Base-by-base conservation (phyloP, 1,140 invertebrate genomes). In the Helicoverpa zea region DNA sequence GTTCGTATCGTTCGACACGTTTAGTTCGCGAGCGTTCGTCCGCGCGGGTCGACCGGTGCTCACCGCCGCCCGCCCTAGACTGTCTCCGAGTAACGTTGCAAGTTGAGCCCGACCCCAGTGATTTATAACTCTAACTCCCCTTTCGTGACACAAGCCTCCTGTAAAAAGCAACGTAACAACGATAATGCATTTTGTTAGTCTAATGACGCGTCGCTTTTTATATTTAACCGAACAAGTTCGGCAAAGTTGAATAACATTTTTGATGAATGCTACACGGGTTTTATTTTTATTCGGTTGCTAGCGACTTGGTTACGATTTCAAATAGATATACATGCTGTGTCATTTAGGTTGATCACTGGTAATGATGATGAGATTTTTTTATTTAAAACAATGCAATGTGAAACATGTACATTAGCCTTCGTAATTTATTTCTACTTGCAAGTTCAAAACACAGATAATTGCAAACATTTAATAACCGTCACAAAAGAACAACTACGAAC, bases 101-200 rank as follows among this genome's bases (percentile, higher is more conserved):
- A 74, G 76, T 63, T 82, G 80, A 87, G 74, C 79, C 68, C 76
- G 83, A 88, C 86, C 81, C 73, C 84, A 83, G 82, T 92, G 90
- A 94, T 93, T 93, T 92, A 90, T 91, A 87, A 80, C 83, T 72
- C 77, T 91, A 87, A 80, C 83, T 72, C 79, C 81, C 85, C 80
- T 80, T 91, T 91, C 92, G 93, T 94, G 92, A 90, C 91, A 89
- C 87, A 83, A 82, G 74, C 81, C 87, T 87, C 87, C 86, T 85
- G 85, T 84, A 87, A 88, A 90, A 89, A 87, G 86, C 84, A 75
- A 87, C 84, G 87, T 88, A 89, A 91, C 88, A 85, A 87, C 89
- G 83, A 85, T 87, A 89, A 88, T 89, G 86, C 89, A 86, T 88
- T 87, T 83, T 84, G 61, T 82, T 80, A 73, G 79, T 70, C 75